These are phyloP conservation scores for Cairina moschata DNA, from an alignment of 2,113 vertebrate species.

Conservation along the genomic window DNA sequence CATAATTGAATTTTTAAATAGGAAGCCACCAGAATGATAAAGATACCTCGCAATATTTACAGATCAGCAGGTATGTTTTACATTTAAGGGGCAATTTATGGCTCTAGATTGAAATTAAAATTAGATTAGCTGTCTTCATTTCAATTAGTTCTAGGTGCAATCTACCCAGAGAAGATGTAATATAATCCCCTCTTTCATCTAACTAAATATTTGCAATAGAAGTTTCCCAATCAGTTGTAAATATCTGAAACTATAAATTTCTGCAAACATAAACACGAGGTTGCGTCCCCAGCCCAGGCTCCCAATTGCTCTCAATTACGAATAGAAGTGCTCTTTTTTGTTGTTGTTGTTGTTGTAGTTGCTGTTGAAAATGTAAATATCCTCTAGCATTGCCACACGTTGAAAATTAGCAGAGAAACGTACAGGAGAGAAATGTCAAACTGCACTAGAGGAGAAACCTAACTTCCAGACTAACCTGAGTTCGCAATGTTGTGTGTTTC, in stretches of 20 bases:
- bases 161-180: neutral
- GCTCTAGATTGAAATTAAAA: slow-evolving; percentile 57
- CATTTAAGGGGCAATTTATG: slow-evolving; percentile 66
- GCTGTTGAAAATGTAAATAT: neutral
- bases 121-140: slow-evolving; percentile 58
- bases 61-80: slow-evolving; percentile 68
- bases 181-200: neutral
- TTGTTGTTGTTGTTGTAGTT: neutral
- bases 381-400: neutral
- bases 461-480: neutral
- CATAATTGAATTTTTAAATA: slow-evolving; percentile 56
- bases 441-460: neutral
- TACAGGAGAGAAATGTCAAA: neutral
- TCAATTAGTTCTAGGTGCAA: slow-evolving; percentile 55
- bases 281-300: slow-evolving; percentile 62
- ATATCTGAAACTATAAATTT: slow-evolving; percentile 63
- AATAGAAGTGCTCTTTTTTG: neutral
- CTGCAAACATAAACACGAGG: slow-evolving; percentile 76
- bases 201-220: slow-evolving; percentile 33
- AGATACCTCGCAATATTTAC: slow-evolving; percentile 57
- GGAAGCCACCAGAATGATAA: slow-evolving; percentile 29
- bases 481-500: neutral
- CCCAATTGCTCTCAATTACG: neutral
- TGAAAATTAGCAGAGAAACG: neutral
- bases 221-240: slow-evolving; percentile 46